Conservation (phyloP, 2,797 vertebrate species). For the Ispidina lecontei region DNA sequence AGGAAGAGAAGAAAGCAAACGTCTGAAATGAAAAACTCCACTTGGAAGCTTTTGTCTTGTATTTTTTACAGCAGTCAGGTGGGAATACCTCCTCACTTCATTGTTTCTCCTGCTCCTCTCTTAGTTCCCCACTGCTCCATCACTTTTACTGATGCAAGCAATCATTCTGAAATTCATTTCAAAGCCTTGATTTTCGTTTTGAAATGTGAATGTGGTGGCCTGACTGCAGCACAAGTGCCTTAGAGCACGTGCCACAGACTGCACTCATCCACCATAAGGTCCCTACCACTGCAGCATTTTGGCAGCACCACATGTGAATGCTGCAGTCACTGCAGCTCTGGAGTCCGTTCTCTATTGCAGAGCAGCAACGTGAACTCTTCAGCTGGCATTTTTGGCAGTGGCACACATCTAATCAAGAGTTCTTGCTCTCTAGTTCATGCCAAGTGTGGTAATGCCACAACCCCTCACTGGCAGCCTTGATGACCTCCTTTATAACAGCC, state of each 20-base stretch:
- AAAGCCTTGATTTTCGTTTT: background rate
- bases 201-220: background rate
- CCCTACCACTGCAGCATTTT: background rate
- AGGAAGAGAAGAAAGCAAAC: background rate
- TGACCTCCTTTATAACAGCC: background rate
- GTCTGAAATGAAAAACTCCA: background rate
- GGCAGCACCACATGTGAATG: background rate
- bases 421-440: slow-evolving; percentile 1
- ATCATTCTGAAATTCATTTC: background rate
- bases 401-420: background rate
- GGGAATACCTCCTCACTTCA: background rate
- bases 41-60: background rate
- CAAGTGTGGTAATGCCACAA: background rate
- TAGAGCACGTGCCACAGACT: background rate
- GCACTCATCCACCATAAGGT: background rate
- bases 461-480: background rate
- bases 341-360: slow-evolving; percentile 13
- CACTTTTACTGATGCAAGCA: background rate
- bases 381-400: slow-evolving; percentile 6
- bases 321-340: background rate
- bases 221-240: background rate
- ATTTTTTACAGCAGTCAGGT: background rate
- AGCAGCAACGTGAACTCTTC: slow-evolving; percentile 5
- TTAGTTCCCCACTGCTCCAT: background rate
- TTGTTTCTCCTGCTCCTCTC: background rate